phyloP scores from a whole-genome alignment of 2,888 invertebrate genomes.

The Ochlodes sylvanus region DNA sequence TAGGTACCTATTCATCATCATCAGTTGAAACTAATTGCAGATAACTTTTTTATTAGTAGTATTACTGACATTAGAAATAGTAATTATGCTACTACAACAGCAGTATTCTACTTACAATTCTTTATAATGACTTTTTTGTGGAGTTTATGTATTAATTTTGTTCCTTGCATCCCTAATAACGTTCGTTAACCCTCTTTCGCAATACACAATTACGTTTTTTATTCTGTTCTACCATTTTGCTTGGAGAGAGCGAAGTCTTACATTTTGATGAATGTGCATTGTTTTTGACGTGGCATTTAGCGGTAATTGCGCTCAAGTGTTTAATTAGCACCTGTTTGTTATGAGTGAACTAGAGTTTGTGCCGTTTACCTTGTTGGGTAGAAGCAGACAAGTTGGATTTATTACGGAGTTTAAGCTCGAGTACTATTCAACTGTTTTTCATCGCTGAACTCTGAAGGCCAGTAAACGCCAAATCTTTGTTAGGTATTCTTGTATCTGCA shows the following conservation, averaged over 20 bases:
- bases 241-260: not conserved
- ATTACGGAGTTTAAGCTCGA: not conserved
- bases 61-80: too few species aligned
- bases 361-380: not conserved
- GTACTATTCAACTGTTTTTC: not conserved
- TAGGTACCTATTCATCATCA: too few species aligned
- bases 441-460: too few species aligned
- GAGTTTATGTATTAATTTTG: not conserved
- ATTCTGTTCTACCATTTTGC: constrained; percentile 2
- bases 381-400: not conserved
- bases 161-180: not conserved
- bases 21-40: too few species aligned
- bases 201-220: constrained; percentile 8
- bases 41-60: too few species aligned
- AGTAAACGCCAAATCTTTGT: too few species aligned
- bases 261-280: constrained; percentile 54
- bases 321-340: constrained; percentile 70
- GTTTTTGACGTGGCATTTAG: constrained; percentile 58
- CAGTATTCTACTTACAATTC: not conserved
- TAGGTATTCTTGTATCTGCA: too few species aligned
- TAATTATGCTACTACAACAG: too few species aligned
- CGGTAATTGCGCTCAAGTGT: constrained; percentile 72
- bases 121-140: constrained; percentile 2
- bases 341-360: constrained; percentile 25
- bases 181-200: not conserved